A percentile compares a stretch with the other conserved stretches of the same genome.
Evolutionary conservation across 2,888 invertebrate species (phyloP).

Genomic region (Anagyrus pseudococci): DNA sequence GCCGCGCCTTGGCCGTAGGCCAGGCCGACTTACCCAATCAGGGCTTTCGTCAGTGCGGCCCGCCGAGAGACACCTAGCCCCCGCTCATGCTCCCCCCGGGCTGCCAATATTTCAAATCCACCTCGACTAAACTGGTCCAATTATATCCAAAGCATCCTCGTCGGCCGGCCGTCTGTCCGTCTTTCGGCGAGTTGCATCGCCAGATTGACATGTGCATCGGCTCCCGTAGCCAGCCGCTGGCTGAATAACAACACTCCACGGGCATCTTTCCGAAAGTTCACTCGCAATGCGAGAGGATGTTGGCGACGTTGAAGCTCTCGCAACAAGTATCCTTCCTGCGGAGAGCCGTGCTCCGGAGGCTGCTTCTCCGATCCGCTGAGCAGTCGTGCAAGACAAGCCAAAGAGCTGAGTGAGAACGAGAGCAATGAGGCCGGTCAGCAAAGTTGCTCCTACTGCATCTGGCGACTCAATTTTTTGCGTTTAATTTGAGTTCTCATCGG

Average conservation of each 20-base stretch:
- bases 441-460: neutral
- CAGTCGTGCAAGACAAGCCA: neutral
- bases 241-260: too few relatives aligned
- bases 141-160: conserved; percentile 56
- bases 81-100: conserved; percentile 48
- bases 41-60: conserved; percentile 58
- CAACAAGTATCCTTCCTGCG: too few relatives aligned
- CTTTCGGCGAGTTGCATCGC: conserved; percentile 3
- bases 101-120: conserved; percentile 61
- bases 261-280: too few relatives aligned
- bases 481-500: too few relatives aligned
- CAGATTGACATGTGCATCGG: neutral
- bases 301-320: too few relatives aligned
- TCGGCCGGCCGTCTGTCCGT: conserved; percentile 35
- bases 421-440: neutral
- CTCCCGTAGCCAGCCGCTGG: too few relatives aligned
- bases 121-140: conserved; percentile 55
- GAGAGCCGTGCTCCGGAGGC: too few relatives aligned
- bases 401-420: too few relatives aligned
- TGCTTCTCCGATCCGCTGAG: too few relatives aligned
- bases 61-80: conserved; percentile 32
- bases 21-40: conserved; percentile 61
- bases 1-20: conserved; percentile 50
- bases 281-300: neutral
- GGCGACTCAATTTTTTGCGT: neutral